Evolutionary conservation across 2,113 vertebrate genomes (phyloP).

Genomic region (Pseudopodoces humilis): DNA sequence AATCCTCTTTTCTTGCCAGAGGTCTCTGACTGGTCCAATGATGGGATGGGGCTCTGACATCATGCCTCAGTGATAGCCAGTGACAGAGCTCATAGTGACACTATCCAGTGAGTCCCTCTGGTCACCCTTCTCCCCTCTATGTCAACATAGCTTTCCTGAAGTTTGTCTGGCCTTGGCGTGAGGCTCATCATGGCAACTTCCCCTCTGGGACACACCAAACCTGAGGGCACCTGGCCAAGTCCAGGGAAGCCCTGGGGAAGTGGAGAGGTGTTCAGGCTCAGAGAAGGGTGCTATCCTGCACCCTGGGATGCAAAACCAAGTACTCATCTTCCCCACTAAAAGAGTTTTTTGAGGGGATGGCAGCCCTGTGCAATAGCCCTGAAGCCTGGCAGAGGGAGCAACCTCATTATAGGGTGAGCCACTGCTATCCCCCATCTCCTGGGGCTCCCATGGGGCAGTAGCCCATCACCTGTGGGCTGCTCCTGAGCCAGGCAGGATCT

Average conservation of each 20-base stretch:
- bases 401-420: background rate
- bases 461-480: background rate
- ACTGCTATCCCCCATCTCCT: background rate
- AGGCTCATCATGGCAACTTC: fast-evolving
- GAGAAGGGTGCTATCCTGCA: background rate
- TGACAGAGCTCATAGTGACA: background rate
- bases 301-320: background rate
- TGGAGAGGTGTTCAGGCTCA: background rate
- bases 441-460: background rate
- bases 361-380: background rate
- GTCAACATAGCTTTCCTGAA: background rate
- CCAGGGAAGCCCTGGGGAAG: fast-evolving
- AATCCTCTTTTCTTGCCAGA: background rate
- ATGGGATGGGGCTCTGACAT: background rate
- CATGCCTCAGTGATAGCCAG: fast-evolving
- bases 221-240: background rate
- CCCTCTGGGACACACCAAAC: background rate
- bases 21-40: background rate
- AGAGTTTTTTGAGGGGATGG: background rate
- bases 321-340: background rate
- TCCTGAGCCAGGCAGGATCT: background rate
- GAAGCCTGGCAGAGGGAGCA: background rate
- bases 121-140: background rate
- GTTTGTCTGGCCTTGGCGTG: fast-evolving
- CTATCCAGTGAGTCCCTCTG: background rate